These are phyloP conservation scores for Biston stratarius DNA, from an alignment of 2,888 invertebrate genomes.

Conservation along the genomic window DNA sequence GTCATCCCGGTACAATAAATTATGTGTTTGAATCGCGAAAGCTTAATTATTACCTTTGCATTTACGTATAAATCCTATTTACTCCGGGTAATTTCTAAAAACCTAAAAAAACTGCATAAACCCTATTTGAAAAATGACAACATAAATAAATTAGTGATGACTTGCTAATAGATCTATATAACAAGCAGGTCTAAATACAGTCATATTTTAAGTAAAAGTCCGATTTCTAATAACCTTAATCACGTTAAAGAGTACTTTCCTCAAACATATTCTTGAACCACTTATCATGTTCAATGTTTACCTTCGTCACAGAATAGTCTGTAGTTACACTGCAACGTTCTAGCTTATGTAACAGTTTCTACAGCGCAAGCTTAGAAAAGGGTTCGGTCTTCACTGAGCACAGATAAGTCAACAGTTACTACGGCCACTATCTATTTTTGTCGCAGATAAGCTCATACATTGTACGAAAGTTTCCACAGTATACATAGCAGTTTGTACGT, in stretches of 20 bases:
- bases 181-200: not conserved
- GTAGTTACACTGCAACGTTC: constrained; percentile 1
- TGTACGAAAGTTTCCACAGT: constrained; percentile 8
- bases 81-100: too few species aligned
- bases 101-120: too few species aligned
- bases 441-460: constrained; percentile 11
- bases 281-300: constrained; percentile 30
- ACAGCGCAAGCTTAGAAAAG: not conserved
- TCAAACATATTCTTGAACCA: constrained; percentile 21
- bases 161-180: too few species aligned
- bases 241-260: constrained; percentile 8
- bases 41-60: too few species aligned
- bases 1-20: too few species aligned
- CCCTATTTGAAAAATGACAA: too few species aligned
- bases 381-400: not conserved
- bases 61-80: too few species aligned
- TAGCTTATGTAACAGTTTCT: not conserved
- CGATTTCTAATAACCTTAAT: constrained; percentile 16
- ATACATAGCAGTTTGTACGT: constrained; percentile 9
- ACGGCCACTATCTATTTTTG: not conserved
- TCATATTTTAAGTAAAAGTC: not conserved
- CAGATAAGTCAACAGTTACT: constrained; percentile 3
- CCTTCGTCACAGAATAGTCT: constrained; percentile 1
- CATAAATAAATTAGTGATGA: too few species aligned
- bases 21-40: too few species aligned